Percentiles rank a stretch among this genome's conserved stretches.
These are phyloP conservation scores for Miniopterus natalensis DNA, from an alignment of 2,113 vertebrate genomes.

Conservation along the genomic window DNA sequence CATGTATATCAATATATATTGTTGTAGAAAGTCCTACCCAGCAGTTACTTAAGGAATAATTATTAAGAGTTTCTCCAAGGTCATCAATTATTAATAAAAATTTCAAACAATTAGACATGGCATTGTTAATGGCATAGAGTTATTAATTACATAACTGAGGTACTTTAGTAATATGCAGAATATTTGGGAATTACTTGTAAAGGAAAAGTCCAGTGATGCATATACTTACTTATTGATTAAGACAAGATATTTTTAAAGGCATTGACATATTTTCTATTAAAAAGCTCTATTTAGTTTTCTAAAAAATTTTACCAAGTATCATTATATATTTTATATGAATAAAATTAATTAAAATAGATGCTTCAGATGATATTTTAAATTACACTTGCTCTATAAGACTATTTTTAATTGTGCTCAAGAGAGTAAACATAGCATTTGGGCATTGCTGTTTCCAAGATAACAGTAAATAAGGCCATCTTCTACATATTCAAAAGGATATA, in stretches of 20 bases:
- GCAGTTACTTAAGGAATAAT: conserved; percentile 39
- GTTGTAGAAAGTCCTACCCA: conserved; percentile 19
- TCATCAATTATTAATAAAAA: conserved; percentile 56
- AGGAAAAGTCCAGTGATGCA: background rate
- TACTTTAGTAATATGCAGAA: conserved; percentile 15
- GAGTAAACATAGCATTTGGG: conserved; percentile 53
- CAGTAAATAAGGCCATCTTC: conserved; percentile 56
- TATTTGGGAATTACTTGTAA: background rate
- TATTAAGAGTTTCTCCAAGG: conserved; percentile 61
- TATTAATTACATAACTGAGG: background rate
- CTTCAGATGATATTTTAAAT: conserved; percentile 63
- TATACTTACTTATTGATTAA: background rate
- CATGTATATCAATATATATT: conserved; percentile 37
- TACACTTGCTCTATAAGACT: conserved; percentile 61
- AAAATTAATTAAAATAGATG: conserved; percentile 56
- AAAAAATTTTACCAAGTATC: conserved; percentile 56
- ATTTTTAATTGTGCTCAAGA: conserved; percentile 67
- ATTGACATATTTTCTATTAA: conserved; percentile 31
- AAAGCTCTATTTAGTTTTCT: background rate
- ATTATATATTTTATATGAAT: conserved; percentile 2
- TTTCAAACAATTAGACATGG: background rate
- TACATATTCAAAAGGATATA: conserved; percentile 33
- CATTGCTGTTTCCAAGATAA: conserved; percentile 76
- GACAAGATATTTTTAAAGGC: background rate
- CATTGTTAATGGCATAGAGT: conserved; percentile 41